Percentiles rank a stretch among this genome's conserved stretches.
Evolutionary conservation across 2,888 invertebrate genomes (phyloP).

Genomic region (Clitarchus hookeri): DNA sequence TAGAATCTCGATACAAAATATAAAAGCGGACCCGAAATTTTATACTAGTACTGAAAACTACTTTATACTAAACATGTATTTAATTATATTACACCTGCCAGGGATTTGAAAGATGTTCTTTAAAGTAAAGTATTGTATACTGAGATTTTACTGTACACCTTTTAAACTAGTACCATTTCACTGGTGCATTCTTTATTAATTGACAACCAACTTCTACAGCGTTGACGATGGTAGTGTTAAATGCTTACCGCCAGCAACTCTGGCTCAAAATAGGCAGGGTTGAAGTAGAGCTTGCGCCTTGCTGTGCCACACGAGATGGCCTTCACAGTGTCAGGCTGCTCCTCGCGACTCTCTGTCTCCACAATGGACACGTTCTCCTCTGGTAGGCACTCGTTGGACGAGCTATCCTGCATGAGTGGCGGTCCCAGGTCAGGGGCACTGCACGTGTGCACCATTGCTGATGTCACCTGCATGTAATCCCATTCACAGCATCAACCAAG

Average conservation of each 20-base stretch:
- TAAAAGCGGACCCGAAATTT: too few relatives aligned
- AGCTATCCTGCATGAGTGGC: conserved; percentile 59
- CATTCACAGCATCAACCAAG: not conserved
- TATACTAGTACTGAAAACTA: too few relatives aligned
- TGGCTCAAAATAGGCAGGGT: conserved; percentile 90
- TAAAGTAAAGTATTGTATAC: too few relatives aligned
- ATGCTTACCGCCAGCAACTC: conserved; percentile 75
- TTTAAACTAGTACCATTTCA: too few relatives aligned
- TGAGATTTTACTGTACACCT: too few relatives aligned
- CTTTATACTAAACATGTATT: too few relatives aligned
- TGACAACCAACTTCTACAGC: too few relatives aligned
- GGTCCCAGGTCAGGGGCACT: conserved; percentile 42
- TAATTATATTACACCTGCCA: too few relatives aligned
- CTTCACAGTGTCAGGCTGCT: conserved; percentile 67
- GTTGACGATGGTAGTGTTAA: too few relatives aligned
- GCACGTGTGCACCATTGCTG: conserved; percentile 73
- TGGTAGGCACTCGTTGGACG: conserved; percentile 72
- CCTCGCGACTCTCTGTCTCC: conserved; percentile 72
- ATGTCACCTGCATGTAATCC: conserved; percentile 64
- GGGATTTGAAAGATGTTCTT: too few relatives aligned
- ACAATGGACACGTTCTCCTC: conserved; percentile 85
- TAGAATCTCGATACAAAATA: too few relatives aligned
- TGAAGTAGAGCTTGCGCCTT: conserved; percentile 82
- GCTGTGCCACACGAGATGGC: conserved; percentile 63
- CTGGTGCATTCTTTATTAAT: too few relatives aligned